A percentile compares a stretch with the other conserved stretches of the same genome.
Evolutionary conservation across 2,113 vertebrate species (phyloP).

Genomic region (Lagopus muta): DNA sequence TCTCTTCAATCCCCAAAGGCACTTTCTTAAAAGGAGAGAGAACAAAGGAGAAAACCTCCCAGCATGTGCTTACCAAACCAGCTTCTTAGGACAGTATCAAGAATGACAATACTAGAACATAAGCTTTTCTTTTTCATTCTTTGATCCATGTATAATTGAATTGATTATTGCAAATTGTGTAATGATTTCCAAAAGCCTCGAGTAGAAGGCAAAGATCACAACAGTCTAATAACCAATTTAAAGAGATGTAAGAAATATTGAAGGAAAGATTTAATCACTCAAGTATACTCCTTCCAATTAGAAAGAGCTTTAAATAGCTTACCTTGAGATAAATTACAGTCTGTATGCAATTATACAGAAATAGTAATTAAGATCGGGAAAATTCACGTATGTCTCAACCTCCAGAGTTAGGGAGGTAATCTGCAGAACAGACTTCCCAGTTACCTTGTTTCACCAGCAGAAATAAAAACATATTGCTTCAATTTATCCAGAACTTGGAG

Average conservation of each 20-base stretch:
- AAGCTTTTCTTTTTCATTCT: constrained; percentile 70
- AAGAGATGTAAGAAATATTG: constrained; percentile 70
- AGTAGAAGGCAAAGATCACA: constrained; percentile 66
- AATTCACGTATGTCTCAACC: constrained; percentile 43
- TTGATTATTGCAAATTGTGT: constrained; percentile 68
- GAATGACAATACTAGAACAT: constrained; percentile 72
- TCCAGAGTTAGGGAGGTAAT: background rate
- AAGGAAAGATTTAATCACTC: constrained; percentile 65
- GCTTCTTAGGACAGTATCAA: constrained; percentile 78
- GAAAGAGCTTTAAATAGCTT: constrained; percentile 72
- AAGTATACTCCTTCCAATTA: constrained; percentile 67
- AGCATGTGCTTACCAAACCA: constrained; percentile 76
- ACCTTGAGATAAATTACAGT: constrained; percentile 63
- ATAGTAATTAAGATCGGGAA: constrained; percentile 68
- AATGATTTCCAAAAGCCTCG: constrained; percentile 63
- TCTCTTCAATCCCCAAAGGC: constrained; percentile 77
- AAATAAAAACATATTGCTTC: background rate
- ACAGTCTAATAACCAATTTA: constrained; percentile 60
- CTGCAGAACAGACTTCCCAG: background rate
- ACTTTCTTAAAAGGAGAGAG: constrained; percentile 79
- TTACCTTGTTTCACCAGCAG: background rate
- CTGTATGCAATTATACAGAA: constrained; percentile 58
- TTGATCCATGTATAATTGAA: constrained; percentile 67
- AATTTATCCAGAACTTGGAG: background rate
- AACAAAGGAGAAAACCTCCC: constrained; percentile 81